Conservation (phyloP, 2,113 vertebrate genomes). For the Tenrec ecaudatus region DNA sequence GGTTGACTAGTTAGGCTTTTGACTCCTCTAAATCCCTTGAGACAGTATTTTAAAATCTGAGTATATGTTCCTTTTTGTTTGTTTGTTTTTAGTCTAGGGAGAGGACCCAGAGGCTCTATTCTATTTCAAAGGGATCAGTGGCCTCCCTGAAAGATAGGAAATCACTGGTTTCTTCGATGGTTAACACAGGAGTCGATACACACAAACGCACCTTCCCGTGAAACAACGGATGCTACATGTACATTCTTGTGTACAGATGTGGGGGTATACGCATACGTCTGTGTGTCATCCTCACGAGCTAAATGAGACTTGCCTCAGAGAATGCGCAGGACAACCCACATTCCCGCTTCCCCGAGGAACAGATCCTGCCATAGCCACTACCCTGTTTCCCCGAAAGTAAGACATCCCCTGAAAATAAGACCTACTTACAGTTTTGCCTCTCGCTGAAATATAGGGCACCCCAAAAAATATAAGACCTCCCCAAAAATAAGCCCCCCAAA, state of each 20-base stretch:
- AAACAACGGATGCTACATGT: background rate
- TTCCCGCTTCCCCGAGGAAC: background rate
- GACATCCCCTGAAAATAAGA: too few species aligned
- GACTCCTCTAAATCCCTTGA: background rate
- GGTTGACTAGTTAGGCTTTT: background rate
- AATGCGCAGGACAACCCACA: background rate
- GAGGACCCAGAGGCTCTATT: background rate
- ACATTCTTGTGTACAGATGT: background rate
- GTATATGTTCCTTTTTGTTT: too few species aligned
- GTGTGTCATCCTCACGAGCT: background rate
- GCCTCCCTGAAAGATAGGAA: background rate
- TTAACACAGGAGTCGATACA: slow-evolving; percentile 9
- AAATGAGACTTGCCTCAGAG: slow-evolving; percentile 16
- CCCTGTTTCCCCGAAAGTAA: too few species aligned
- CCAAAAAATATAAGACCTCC: too few species aligned
- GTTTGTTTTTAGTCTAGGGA: too few species aligned
- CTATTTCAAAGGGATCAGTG: slow-evolving; percentile 33
- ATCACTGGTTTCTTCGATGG: background rate
- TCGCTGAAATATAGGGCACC: too few species aligned
- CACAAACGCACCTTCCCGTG: background rate
- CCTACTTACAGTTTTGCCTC: too few species aligned
- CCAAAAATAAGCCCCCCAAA: too few species aligned
- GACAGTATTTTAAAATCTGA: background rate
- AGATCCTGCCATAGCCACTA: background rate
- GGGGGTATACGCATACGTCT: background rate